Percentiles rank a stretch among this genome's conserved stretches.
These are phyloP conservation scores for Bombus superbus DNA, from an alignment of 1,140 invertebrate genomes.

Conservation along the genomic window DNA sequence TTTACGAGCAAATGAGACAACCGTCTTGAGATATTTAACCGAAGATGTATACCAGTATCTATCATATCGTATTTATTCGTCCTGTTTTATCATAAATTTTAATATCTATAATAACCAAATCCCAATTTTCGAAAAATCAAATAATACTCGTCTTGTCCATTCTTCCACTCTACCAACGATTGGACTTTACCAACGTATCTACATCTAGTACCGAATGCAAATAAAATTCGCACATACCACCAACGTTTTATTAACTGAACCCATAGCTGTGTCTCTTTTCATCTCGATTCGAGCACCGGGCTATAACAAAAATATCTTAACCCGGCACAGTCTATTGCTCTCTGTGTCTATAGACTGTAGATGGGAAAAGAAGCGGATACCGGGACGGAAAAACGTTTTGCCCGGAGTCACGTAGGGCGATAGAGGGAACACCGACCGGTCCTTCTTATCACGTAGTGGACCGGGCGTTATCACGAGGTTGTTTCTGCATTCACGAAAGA, in stretches of 20 bases:
- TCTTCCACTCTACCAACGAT: too few relatives aligned
- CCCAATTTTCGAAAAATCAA: too few relatives aligned
- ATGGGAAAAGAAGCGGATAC: neutral
- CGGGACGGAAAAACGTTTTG: too few relatives aligned
- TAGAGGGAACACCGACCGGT: neutral
- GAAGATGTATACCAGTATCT: too few relatives aligned
- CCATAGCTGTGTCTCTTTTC: neutral
- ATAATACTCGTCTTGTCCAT: too few relatives aligned
- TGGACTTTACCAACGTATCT: too few relatives aligned
- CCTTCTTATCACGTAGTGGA: constrained; percentile 14
- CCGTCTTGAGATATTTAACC: too few relatives aligned
- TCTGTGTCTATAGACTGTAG: neutral
- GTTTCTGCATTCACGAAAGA: constrained; percentile 29
- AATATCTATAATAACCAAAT: too few relatives aligned
- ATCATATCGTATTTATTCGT: too few relatives aligned
- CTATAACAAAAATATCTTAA: neutral
- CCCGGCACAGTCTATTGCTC: too few relatives aligned
- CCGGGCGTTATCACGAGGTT: constrained; percentile 1
- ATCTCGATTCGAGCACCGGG: neutral
- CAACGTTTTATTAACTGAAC: neutral
- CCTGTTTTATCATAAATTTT: too few relatives aligned
- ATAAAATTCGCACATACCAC: neutral
- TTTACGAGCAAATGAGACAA: too few relatives aligned
- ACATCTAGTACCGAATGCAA: neutral
- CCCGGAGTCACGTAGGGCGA: constrained; percentile 4